phyloP scores from a whole-genome alignment of 1,140 invertebrate species.

The Drosophila nebulosa region DNA sequence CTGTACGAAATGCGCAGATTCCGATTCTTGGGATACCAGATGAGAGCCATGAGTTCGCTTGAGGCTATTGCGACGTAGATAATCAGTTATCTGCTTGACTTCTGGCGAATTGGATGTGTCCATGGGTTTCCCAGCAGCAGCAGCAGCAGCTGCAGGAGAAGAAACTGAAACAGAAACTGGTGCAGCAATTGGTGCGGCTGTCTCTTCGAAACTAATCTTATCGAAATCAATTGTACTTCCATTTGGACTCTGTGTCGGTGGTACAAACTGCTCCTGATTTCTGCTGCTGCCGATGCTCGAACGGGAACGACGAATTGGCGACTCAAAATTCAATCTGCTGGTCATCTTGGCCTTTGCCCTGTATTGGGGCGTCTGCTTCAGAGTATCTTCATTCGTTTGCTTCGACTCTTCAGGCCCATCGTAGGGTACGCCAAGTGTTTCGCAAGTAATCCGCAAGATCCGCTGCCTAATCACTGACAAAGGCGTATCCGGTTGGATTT shows the following conservation, averaged over 20 bases:
- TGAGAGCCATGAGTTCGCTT: slow-evolving; percentile 55
- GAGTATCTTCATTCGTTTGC: background rate
- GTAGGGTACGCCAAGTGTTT: slow-evolving; percentile 68
- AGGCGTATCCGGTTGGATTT: slow-evolving; percentile 68
- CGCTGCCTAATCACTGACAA: slow-evolving; percentile 64
- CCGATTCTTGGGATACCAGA: slow-evolving; percentile 26
- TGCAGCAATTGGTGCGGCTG: background rate
- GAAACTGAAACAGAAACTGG: background rate
- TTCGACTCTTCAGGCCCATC: slow-evolving; percentile 3
- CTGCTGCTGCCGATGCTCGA: slow-evolving; percentile 28
- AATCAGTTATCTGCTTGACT: slow-evolving; percentile 71
- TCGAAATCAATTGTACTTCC: slow-evolving; percentile 69
- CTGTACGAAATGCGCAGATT: slow-evolving; percentile 60
- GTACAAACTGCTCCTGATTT: background rate
- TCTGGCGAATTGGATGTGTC: slow-evolving; percentile 39
- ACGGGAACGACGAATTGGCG: slow-evolving; percentile 38
- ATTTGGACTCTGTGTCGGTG: background rate
- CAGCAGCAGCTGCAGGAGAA: no score
- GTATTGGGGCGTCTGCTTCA: background rate
- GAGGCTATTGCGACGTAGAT: slow-evolving; percentile 58
- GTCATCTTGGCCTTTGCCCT: background rate
- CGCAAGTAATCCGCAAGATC: slow-evolving; percentile 69
- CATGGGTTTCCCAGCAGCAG: background rate
- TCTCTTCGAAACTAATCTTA: slow-evolving; percentile 77
- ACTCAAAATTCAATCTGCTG: slow-evolving; percentile 28